Percentiles rank a stretch among this genome's conserved stretches.
Evolutionary conservation across 1,140 invertebrate species (phyloP).

Genomic region (Heliconius eleuchia): DNA sequence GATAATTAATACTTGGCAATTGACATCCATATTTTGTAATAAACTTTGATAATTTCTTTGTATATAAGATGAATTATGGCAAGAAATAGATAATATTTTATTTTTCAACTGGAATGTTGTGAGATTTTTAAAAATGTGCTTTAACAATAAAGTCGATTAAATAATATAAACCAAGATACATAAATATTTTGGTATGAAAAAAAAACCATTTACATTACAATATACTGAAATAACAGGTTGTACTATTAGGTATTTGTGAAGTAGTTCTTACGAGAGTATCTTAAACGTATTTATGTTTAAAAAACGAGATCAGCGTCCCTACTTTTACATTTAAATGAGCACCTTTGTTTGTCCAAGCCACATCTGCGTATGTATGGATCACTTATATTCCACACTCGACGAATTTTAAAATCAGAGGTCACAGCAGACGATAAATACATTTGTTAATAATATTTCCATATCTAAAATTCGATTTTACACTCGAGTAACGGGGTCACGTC

Average conservation of each 20-base stretch:
- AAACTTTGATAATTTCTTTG: background rate
- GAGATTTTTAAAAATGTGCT: no score
- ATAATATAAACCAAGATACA: no score
- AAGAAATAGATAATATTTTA: no score
- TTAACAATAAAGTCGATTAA: no score
- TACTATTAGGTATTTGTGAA: constrained; percentile 11
- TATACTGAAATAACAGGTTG: background rate
- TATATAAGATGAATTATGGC: no score
- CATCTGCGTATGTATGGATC: constrained; percentile 71
- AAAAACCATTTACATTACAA: no score
- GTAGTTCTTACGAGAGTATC: constrained; percentile 25
- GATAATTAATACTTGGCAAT: background rate
- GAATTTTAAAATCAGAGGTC: constrained; percentile 68
- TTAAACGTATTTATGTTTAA: constrained; percentile 63
- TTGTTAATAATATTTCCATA: constrained; percentile 75
- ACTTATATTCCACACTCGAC: constrained; percentile 60
- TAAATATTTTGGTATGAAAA: no score
- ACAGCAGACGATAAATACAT: constrained; percentile 69
- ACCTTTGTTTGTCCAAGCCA: constrained; percentile 71
- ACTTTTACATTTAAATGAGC: constrained; percentile 74
- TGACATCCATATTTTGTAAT: background rate
- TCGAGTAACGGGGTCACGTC: constrained; percentile 76
- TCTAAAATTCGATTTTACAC: constrained; percentile 74
- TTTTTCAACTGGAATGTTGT: no score
- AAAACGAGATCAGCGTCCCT: constrained; percentile 66